A percentile compares a stretch with the other conserved stretches of the same genome.
These are phyloP conservation scores for Watsonalla binaria DNA, from an alignment of 2,888 invertebrate genomes.

Conservation along the genomic window DNA sequence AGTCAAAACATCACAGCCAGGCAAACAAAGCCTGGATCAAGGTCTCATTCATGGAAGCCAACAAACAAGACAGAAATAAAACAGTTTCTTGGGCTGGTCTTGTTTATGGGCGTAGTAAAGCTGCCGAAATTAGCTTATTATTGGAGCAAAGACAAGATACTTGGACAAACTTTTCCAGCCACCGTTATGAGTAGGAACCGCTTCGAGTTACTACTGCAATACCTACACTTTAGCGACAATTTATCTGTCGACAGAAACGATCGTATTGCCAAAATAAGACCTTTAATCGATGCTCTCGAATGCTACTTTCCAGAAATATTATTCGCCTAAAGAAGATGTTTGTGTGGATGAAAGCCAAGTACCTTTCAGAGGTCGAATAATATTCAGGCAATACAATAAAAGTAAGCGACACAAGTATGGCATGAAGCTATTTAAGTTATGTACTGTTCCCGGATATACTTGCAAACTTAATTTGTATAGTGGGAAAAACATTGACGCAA, in stretches of 20 bases:
- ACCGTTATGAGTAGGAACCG: conserved; percentile 28
- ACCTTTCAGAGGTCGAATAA: too few species aligned
- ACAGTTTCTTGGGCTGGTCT: conserved; percentile 26
- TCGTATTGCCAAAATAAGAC: conserved; percentile 27
- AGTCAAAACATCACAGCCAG: conserved; percentile 23
- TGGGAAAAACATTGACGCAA: too few species aligned
- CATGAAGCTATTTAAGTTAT: too few species aligned
- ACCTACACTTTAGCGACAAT: conserved; percentile 30
- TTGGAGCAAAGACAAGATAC: conserved; percentile 26
- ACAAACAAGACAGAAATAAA: conserved; percentile 26
- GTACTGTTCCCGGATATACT: too few species aligned
- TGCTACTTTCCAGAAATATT: conserved; percentile 23
- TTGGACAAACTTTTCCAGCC: conserved; percentile 24
- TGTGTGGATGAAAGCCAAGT: background rate
- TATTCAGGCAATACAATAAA: too few species aligned
- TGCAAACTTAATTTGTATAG: too few species aligned
- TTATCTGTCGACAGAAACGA: conserved; percentile 19
- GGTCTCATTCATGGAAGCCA: conserved; percentile 28
- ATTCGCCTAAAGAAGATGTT: conserved; percentile 23
- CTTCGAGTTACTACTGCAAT: conserved; percentile 10
- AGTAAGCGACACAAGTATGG: too few species aligned
- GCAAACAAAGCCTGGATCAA: conserved; percentile 15
- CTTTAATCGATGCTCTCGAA: conserved; percentile 23
- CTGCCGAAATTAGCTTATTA: conserved; percentile 25
- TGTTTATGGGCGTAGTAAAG: conserved; percentile 29